Evolutionary conservation across 2,113 vertebrate species (phyloP), one percentile per base, ranked within the genome.

Genomic region (Rana temporaria): DNA sequence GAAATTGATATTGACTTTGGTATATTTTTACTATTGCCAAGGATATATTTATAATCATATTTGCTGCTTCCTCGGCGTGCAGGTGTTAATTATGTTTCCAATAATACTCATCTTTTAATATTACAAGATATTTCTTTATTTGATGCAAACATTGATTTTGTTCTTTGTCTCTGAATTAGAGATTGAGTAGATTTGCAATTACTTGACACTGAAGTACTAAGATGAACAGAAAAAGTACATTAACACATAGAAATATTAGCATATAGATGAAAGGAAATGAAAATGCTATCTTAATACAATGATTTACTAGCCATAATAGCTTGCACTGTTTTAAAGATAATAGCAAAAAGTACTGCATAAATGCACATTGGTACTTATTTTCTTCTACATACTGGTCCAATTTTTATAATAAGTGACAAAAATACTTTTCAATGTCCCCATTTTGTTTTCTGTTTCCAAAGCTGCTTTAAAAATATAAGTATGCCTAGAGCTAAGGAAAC

Each of bases 111-210:
- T 20, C 55, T 65, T 56, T 73, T 65, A 34, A 73, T 73, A 81
- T 73, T 32, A 53, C 71, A 79, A 67, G 69, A 64, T 56, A 66
- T 82, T 64, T 63, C 64, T 53, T 74, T 82, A 82, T 66, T 74
- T 62, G 55, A 62, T 63, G 53, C 67, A 81, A 82, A 82, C 80
- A 82, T 82, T 82, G 80, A 82, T 81, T 81, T 65, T 81, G 64
- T 53, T 81, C 79, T 66, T 65, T 74, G 80, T 73, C 52, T 82
- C 60, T 74, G 70, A 82, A 82, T 82, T 74, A 74, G 32, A 73
- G 48, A 74, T 74, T 66, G 74, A 42, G 52, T 24, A 65, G 52
- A 67, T 73, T 82, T 82, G 71, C 70, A 82, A 74, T 82, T 65
- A 82, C 80, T 82, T 74, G 74, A 73, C 80, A 38, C 34, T 26